Conservation (phyloP, 2,797 vertebrate species). For the Babyrousa celebensis region DNA sequence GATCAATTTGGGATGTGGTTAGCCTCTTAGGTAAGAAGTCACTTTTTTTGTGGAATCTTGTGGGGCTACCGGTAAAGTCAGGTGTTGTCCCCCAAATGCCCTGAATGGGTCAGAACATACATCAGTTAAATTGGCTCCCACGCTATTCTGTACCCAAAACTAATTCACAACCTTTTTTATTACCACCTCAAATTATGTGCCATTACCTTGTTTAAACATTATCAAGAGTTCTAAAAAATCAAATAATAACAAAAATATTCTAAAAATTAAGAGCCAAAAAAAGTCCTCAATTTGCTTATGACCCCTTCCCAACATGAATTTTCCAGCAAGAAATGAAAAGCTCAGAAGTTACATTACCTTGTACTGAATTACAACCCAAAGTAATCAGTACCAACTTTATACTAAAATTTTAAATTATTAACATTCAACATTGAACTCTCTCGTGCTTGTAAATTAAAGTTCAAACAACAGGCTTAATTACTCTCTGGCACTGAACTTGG, state of each 20-base stretch:
- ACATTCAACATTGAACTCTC: slow-evolving; percentile 3
- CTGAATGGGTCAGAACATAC: slow-evolving; percentile 13
- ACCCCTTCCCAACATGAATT: slow-evolving; percentile 17
- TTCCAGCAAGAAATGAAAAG: slow-evolving; percentile 52
- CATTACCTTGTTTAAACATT: neutral
- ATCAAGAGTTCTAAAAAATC: slow-evolving; percentile 19
- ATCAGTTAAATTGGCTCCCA: slow-evolving; percentile 3
- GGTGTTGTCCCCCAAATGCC: neutral
- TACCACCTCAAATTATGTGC: neutral
- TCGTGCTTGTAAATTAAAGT: slow-evolving; percentile 48
- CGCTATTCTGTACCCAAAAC: neutral
- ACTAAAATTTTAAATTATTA: slow-evolving; percentile 73
- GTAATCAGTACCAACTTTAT: slow-evolving; percentile 43
- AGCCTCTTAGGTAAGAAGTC: neutral
- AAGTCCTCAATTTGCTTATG: slow-evolving; percentile 31
- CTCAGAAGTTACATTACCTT: slow-evolving; percentile 49
- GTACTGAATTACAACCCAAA: slow-evolving; percentile 57
- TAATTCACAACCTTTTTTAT: neutral
- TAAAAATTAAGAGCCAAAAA: slow-evolving; percentile 62
- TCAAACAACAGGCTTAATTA: slow-evolving; percentile 66
- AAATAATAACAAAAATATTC: slow-evolving; percentile 39
- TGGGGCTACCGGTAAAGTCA: neutral
- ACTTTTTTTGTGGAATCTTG: slow-evolving; percentile 11
- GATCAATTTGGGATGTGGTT: neutral
- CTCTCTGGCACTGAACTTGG: slow-evolving; percentile 63